phyloP scores from a whole-genome alignment of 1,140 invertebrate species.

The Drosophila mauritiana region DNA sequence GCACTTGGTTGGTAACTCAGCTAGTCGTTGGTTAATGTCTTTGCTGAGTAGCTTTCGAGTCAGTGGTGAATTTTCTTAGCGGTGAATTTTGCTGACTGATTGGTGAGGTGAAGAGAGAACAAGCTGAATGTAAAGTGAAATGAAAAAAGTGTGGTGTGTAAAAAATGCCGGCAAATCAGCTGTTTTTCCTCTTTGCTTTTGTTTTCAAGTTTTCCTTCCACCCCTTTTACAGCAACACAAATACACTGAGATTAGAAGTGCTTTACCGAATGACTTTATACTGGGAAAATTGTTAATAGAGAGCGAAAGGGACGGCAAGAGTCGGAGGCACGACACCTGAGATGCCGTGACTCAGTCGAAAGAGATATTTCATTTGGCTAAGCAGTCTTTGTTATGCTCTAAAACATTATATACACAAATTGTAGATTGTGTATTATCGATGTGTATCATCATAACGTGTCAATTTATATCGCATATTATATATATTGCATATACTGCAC shows the following conservation, averaged over 20 bases:
- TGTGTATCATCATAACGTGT: too few relatives aligned
- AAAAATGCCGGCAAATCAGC: slow-evolving; percentile 79
- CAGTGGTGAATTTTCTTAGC: slow-evolving; percentile 16
- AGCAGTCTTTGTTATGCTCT: not conserved
- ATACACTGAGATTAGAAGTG: not conserved
- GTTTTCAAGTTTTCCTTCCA: slow-evolving; percentile 41
- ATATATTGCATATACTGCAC: not conserved
- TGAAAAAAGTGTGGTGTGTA: slow-evolving; percentile 55
- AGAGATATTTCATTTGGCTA: not conserved
- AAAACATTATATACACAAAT: not conserved
- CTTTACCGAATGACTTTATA: slow-evolving; percentile 5
- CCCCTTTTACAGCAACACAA: slow-evolving; percentile 3
- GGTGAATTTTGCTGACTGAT: slow-evolving; percentile 40
- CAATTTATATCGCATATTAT: too few relatives aligned
- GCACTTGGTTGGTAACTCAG: not conserved
- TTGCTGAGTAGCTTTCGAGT: slow-evolving; percentile 1
- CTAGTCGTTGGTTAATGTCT: not conserved
- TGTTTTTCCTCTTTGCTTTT: slow-evolving; percentile 50
- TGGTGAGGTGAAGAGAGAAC: slow-evolving; percentile 24
- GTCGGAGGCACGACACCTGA: slow-evolving; percentile 2
- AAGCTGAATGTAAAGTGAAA: slow-evolving; percentile 57
- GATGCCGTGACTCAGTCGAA: not conserved
- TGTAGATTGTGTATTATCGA: not conserved
- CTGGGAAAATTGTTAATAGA: not conserved
- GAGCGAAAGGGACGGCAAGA: not conserved